Evolutionary conservation across 23 tunicate genomes (phyloP).

Genomic region (Ascidia mentula): DNA sequence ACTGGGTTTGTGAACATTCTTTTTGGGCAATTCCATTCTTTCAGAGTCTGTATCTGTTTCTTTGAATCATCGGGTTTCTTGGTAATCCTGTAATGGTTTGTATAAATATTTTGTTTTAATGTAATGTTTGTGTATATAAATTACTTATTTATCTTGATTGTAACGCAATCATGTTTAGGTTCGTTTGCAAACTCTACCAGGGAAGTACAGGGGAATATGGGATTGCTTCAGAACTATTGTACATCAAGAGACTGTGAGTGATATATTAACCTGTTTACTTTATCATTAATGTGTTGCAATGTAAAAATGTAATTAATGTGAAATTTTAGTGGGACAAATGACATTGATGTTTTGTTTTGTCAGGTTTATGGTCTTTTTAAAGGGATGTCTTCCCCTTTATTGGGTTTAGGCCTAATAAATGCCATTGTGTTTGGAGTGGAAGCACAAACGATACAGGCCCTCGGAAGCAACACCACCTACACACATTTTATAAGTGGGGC

Average conservation of each 20-base stretch:
- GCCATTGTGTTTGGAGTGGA: constrained; percentile 93
- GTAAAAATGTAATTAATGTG: not conserved
- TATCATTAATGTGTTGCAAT: not conserved
- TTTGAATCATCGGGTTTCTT: too few relatives aligned
- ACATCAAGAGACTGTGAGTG: constrained; percentile 71
- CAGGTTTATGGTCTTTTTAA: constrained; percentile 79
- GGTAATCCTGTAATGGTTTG: too few relatives aligned
- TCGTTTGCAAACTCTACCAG: constrained; percentile 71
- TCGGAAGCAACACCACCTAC: constrained; percentile 60
- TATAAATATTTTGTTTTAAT: too few relatives aligned
- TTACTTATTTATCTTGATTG: not conserved
- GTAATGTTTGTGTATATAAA: not conserved
- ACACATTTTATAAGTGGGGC: constrained; percentile 87
- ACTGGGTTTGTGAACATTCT: too few relatives aligned
- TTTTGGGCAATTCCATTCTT: too few relatives aligned
- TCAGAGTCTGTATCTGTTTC: too few relatives aligned
- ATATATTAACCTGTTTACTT: not conserved
- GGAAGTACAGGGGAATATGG: constrained; percentile 85
- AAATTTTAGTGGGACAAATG: not conserved
- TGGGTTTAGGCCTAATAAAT: constrained; percentile 80
- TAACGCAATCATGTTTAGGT: constrained; percentile 32
- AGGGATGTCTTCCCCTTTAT: constrained; percentile 91
- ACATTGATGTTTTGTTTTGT: not conserved
- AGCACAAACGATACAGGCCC: constrained; percentile 60
- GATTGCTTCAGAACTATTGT: constrained; percentile 77